A percentile compares a stretch with the other conserved stretches of the same genome.
Evolutionary conservation across 2,888 invertebrate genomes (phyloP).

Genomic region (Acronicta leporina): DNA sequence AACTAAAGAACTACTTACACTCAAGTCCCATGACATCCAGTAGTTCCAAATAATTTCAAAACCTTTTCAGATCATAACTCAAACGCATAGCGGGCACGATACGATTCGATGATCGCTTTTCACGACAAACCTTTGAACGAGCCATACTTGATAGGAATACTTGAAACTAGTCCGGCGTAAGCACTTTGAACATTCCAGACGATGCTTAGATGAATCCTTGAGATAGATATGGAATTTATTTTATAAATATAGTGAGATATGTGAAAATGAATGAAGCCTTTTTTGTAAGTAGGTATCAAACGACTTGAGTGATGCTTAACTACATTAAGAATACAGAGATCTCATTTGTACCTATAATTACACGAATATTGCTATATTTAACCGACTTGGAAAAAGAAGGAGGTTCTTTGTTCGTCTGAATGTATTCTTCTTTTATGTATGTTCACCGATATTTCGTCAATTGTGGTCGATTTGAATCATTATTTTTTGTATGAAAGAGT

Average conservation of each 20-base stretch:
- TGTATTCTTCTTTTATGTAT: too few relatives aligned
- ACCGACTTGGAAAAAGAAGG: too few relatives aligned
- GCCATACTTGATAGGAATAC: conserved; percentile 32
- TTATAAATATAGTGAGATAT: not conserved
- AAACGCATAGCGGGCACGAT: conserved; percentile 42
- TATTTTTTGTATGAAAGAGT: too few relatives aligned
- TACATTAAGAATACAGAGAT: too few relatives aligned
- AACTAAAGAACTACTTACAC: not conserved
- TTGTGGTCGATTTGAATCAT: too few relatives aligned
- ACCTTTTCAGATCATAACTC: conserved; percentile 18
- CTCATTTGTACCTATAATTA: too few relatives aligned
- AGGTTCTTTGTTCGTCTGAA: too few relatives aligned
- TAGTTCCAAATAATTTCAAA: conserved; percentile 22
- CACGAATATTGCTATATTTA: too few relatives aligned
- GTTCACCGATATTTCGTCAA: too few relatives aligned
- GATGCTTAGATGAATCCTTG: not conserved
- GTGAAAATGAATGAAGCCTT: too few relatives aligned
- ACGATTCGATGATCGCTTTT: conserved; percentile 22
- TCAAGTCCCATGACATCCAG: conserved; percentile 3
- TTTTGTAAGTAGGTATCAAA: too few relatives aligned
- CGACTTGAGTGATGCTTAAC: too few relatives aligned
- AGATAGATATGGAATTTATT: not conserved
- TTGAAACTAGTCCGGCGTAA: conserved; percentile 11
- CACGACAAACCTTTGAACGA: conserved; percentile 15
- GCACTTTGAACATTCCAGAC: conserved; percentile 8